Conservation (phyloP, 2,888 invertebrate species). For the Coenonympha glycerion region DNA sequence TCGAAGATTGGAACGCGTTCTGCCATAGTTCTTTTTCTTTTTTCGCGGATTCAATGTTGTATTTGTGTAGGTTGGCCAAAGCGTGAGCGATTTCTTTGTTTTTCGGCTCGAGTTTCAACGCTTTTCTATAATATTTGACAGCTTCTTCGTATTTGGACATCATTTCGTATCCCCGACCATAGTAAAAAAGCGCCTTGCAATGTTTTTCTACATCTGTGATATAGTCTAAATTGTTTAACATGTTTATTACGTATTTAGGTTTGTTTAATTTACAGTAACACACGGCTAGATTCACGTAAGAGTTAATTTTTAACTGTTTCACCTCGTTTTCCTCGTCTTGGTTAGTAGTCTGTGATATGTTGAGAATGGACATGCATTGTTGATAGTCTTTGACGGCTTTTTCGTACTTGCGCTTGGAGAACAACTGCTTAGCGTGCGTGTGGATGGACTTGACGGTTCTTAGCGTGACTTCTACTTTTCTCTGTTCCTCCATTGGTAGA, state of each 20-base stretch:
- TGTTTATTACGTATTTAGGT: constrained; percentile 52
- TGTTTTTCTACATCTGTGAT: constrained; percentile 49
- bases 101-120: constrained; percentile 59
- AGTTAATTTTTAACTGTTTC: constrained; percentile 45
- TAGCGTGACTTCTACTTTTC: constrained; percentile 47
- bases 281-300: constrained; percentile 55
- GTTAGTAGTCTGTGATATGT: constrained; percentile 42
- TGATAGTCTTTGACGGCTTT: constrained; percentile 54
- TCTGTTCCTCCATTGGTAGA: constrained; percentile 53
- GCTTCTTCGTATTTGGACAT: constrained; percentile 51
- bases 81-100: constrained; percentile 59
- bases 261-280: constrained; percentile 58
- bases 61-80: constrained; percentile 45
- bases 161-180: constrained; percentile 50
- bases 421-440: constrained; percentile 46
- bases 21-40: constrained; percentile 57
- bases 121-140: constrained; percentile 51
- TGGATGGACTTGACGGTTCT: constrained; percentile 53
- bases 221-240: constrained; percentile 54
- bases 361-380: constrained; percentile 48
- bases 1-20: constrained; percentile 42
- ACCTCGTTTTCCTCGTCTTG: constrained; percentile 40
- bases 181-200: constrained; percentile 59
- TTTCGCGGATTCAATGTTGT: constrained; percentile 35
- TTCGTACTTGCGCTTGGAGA: constrained; percentile 41